Conservation (phyloP, 2,113 vertebrate species). For the Atherinomorus stipes region DNA sequence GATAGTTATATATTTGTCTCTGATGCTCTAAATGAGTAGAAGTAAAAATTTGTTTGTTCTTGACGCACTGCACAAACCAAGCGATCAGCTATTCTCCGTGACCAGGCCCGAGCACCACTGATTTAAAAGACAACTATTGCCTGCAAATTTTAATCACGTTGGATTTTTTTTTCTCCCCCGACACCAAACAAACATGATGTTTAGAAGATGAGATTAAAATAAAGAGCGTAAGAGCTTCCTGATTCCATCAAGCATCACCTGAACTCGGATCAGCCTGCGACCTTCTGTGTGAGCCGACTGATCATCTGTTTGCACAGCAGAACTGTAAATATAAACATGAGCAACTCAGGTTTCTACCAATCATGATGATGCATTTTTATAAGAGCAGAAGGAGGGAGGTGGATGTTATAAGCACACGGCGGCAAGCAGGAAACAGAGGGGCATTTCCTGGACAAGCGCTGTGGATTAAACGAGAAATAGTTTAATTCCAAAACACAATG, state of each 20-base stretch:
- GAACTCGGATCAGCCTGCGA: slow-evolving; percentile 12
- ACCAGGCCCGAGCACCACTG: no score
- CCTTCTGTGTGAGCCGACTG: background rate
- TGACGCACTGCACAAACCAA: no score
- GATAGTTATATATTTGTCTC: no score
- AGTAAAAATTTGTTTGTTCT: no score
- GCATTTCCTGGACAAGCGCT: background rate
- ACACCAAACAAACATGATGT: no score
- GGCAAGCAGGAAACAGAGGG: background rate
- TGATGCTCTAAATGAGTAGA: no score
- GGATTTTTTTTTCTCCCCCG: no score
- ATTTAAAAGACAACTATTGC: no score
- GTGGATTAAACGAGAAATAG: background rate
- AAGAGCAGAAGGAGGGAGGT: slow-evolving; percentile 13
- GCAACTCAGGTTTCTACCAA: slow-evolving; percentile 78
- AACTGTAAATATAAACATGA: slow-evolving; percentile 57
- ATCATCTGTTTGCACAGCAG: slow-evolving; percentile 17
- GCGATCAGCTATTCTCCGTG: no score
- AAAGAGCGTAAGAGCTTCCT: slow-evolving; percentile 6
- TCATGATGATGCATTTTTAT: slow-evolving; percentile 60
- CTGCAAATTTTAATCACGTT: no score
- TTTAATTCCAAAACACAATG: background rate
- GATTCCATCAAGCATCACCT: background rate
- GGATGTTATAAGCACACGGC: slow-evolving; percentile 41
- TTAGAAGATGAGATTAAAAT: no score